These are phyloP conservation scores for Sepioteuthis lessoniana DNA, from an alignment of 2,888 invertebrate species.

Conservation along the genomic window DNA sequence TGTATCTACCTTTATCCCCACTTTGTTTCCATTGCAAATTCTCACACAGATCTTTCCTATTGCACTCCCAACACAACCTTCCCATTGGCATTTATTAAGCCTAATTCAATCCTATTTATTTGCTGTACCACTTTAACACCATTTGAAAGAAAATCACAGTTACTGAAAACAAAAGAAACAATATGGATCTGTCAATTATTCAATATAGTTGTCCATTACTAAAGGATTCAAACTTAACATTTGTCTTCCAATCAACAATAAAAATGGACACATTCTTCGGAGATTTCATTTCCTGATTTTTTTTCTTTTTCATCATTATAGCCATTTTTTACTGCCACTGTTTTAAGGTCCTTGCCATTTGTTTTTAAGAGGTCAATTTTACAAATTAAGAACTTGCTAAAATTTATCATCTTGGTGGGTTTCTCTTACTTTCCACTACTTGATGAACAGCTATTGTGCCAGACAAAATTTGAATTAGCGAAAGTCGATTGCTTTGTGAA, in stretches of 20 bases:
- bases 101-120: constrained; percentile 11
- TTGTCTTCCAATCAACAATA: background rate
- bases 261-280: background rate
- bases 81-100: background rate
- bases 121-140: background rate
- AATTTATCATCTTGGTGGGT: background rate
- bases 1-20: background rate
- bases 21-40: background rate
- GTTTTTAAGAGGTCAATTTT: background rate
- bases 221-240: background rate
- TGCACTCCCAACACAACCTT: background rate
- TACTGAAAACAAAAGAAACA: background rate
- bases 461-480: background rate
- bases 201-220: background rate
- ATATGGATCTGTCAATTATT: background rate
- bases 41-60: background rate
- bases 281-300: background rate
- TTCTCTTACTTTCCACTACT: background rate
- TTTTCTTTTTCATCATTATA: background rate
- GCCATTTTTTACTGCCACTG: background rate
- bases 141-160: background rate
- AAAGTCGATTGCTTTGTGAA: background rate
- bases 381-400: background rate
- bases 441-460: background rate
- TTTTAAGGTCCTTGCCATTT: background rate